Conservation (phyloP, 2,888 invertebrate species). For the Lissonota sp. region DNA sequence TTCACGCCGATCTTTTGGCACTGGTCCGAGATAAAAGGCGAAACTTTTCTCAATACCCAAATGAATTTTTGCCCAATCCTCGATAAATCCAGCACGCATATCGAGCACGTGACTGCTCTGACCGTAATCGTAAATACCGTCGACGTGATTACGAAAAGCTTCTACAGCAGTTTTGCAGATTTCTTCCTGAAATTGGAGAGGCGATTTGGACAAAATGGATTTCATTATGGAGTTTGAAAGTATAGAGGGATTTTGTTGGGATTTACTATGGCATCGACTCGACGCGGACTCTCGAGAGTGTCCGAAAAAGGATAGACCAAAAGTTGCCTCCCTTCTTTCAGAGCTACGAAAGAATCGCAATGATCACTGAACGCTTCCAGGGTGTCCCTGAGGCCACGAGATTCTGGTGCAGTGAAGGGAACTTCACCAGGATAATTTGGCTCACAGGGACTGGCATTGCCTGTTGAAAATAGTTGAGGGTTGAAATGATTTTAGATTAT, state of each 20-base stretch:
- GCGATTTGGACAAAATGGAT: neutral
- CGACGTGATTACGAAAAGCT: constrained; percentile 48
- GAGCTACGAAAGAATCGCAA: constrained; percentile 47
- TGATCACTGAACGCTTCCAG: constrained; percentile 50
- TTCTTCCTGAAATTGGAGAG: constrained; percentile 36
- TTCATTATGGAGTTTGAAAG: neutral
- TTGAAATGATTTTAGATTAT: neutral
- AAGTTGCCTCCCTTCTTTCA: constrained; percentile 56
- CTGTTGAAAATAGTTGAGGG: constrained; percentile 6
- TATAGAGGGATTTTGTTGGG: no score
- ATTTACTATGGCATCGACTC: constrained; percentile 43
- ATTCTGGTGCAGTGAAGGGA: constrained; percentile 47
- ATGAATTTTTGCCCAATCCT: constrained; percentile 62
- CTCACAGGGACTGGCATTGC: constrained; percentile 38
- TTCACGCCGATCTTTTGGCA: constrained; percentile 49
- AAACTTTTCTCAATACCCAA: constrained; percentile 59
- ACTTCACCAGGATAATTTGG: constrained; percentile 49
- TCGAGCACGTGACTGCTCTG: constrained; percentile 53
- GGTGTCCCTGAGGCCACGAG: constrained; percentile 55
- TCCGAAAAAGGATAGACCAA: constrained; percentile 61
- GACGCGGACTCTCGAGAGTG: constrained; percentile 47
- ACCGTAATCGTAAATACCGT: constrained; percentile 42
- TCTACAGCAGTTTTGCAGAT: constrained; percentile 38
- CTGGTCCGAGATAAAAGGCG: constrained; percentile 59
- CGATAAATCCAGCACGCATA: constrained; percentile 53